Evolutionary conservation across 2,888 invertebrate genomes (phyloP).

Genomic region (Venustoraphidia nigricollis): DNA sequence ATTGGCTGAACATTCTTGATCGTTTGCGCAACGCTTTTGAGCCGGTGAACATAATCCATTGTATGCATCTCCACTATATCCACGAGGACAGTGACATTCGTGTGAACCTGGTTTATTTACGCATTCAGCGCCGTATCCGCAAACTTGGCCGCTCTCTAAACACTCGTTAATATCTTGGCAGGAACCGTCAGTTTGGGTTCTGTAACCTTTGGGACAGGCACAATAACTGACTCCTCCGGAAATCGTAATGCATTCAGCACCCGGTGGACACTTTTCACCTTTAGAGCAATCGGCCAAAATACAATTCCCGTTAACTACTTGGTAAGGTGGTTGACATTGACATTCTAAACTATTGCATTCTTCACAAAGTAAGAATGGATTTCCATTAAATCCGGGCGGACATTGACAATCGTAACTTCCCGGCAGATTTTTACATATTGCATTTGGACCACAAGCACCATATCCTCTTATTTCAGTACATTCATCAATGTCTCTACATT

Average conservation of each 20-base stretch:
- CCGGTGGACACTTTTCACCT: constrained; percentile 65
- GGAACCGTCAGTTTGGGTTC: constrained; percentile 60
- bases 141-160: constrained; percentile 53
- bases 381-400: constrained; percentile 74
- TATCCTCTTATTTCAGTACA: constrained; percentile 60
- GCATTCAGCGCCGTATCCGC: constrained; percentile 80
- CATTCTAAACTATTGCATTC: constrained; percentile 71
- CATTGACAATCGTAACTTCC: constrained; percentile 90
- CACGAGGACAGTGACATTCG: constrained; percentile 66
- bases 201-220: constrained; percentile 79
- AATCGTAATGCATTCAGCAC: constrained; percentile 81
- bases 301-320: constrained; percentile 68
- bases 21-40: constrained; percentile 66
- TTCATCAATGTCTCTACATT: constrained; percentile 77
- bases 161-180: constrained; percentile 81
- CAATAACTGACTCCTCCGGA: constrained; percentile 85
- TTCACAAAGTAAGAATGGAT: constrained; percentile 77
- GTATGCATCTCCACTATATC: constrained; percentile 68
- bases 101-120: constrained; percentile 63
- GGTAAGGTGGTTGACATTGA: constrained; percentile 77
- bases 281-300: constrained; percentile 70
- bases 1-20: constrained; percentile 70
- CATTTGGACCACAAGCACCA: constrained; percentile 74
- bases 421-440: constrained; percentile 81
- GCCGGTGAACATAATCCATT: constrained; percentile 69